A percentile compares a stretch with the other conserved stretches of the same genome.
These are phyloP conservation scores for Sanderia malayensis DNA, from an alignment of 30 jellyfish, hydroid and myxozoan species.

Conservation along the genomic window DNA sequence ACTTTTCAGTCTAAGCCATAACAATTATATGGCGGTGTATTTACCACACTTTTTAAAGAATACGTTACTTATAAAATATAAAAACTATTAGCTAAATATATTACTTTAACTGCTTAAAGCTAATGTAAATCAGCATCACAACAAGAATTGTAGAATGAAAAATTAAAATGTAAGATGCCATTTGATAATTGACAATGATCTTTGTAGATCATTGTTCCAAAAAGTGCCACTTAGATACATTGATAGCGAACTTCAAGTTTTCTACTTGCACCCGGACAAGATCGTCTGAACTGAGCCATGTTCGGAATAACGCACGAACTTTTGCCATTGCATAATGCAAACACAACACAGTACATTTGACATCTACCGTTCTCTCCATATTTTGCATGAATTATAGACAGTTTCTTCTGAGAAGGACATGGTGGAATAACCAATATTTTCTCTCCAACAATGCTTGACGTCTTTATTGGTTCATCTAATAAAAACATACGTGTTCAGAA, in stretches of 20 bases:
- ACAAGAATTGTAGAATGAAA: background rate
- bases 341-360: conserved; percentile 69
- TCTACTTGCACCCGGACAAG: conserved; percentile 72
- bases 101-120: too few species aligned
- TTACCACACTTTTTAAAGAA: too few species aligned
- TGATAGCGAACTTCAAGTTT: conserved; percentile 58
- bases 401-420: conserved; percentile 53
- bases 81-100: too few species aligned
- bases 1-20: too few species aligned
- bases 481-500: too few species aligned
- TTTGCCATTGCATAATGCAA: conserved; percentile 76
- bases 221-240: conserved; percentile 28
- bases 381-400: conserved; percentile 60
- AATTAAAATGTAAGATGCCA: background rate
- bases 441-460: conserved; percentile 38
- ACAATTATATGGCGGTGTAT: too few species aligned
- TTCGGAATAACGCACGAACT: conserved; percentile 72
- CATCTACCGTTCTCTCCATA: conserved; percentile 68
- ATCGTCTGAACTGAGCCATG: conserved; percentile 57
- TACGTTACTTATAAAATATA: too few species aligned
- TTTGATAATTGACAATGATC: background rate
- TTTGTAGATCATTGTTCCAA: background rate
- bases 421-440: conserved; percentile 42
- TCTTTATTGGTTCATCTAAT: conserved; percentile 41
- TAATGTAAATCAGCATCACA: too few species aligned